These are phyloP conservation scores for Apostichopus parvimensis DNA, from an alignment of 35 echinoderm and acorn worm genomes.

Conservation along the genomic window DNA sequence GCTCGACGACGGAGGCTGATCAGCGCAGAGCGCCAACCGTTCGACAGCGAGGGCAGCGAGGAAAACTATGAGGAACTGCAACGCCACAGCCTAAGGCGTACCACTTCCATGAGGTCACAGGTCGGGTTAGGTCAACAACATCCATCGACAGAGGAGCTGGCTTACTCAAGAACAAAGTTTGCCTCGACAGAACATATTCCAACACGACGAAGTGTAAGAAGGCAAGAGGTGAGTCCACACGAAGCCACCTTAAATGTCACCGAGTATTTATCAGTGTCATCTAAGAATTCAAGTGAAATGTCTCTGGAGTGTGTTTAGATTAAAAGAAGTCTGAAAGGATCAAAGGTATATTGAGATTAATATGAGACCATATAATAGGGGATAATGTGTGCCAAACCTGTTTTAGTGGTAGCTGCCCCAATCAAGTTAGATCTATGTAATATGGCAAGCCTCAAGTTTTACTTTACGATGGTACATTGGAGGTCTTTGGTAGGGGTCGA, in stretches of 20 bases:
- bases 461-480: too few species aligned
- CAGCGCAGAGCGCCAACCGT: constrained; percentile 1
- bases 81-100: constrained; percentile 44
- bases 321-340: neutral
- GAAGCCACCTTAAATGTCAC: neutral
- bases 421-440: neutral
- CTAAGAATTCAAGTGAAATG: neutral
- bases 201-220: constrained; percentile 32
- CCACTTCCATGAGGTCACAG: constrained; percentile 60
- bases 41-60: constrained; percentile 61
- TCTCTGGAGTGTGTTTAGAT: neutral
- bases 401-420: neutral
- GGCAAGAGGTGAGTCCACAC: constrained; percentile 29
- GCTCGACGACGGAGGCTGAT: constrained; percentile 29
- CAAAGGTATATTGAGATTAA: neutral
- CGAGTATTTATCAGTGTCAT: neutral
- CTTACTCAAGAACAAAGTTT: constrained; percentile 53
- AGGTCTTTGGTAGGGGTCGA: too few species aligned
- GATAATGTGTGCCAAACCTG: neutral
- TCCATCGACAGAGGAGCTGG: constrained; percentile 42
- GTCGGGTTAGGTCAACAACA: constrained; percentile 13
- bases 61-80: constrained; percentile 15
- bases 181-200: constrained; percentile 67
- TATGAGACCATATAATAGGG: neutral
- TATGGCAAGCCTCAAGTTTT: too few species aligned